A percentile compares a stretch with the other conserved stretches of the same genome.
These are phyloP conservation scores for Hippoglossus stenolepis DNA, from an alignment of 2,113 vertebrate genomes.

Conservation along the genomic window DNA sequence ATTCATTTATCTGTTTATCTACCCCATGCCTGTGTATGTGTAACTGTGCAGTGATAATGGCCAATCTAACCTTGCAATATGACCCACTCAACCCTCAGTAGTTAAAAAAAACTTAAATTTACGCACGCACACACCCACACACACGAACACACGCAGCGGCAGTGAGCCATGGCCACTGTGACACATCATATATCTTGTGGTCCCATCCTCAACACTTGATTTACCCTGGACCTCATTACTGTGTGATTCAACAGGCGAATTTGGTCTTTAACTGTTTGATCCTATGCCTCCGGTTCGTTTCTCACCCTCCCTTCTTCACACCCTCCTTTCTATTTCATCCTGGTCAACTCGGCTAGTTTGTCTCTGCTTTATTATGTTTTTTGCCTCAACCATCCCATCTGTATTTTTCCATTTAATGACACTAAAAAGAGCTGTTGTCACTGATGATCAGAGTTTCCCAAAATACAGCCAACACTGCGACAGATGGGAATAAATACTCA, in stretches of 20 bases:
- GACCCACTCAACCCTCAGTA: constrained; percentile 56
- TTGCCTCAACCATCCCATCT: background rate
- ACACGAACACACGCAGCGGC: constrained; percentile 14
- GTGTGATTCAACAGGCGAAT: constrained; percentile 45
- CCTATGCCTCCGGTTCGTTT: too few species aligned
- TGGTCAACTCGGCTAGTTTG: background rate
- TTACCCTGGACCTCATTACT: constrained; percentile 57
- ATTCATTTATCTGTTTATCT: constrained; percentile 57
- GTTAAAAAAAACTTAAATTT: background rate
- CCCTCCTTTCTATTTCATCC: background rate
- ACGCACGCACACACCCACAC: constrained; percentile 2
- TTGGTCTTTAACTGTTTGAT: constrained; percentile 9
- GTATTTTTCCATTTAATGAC: background rate
- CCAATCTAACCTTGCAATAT: constrained; percentile 58
- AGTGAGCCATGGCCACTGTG: constrained; percentile 23
- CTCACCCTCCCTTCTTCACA: background rate
- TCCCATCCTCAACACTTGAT: constrained; percentile 53
- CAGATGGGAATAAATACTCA: too few species aligned
- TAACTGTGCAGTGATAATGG: constrained; percentile 35
- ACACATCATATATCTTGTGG: constrained; percentile 50
- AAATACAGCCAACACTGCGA: background rate
- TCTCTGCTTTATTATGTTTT: background rate
- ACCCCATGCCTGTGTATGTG: constrained; percentile 13
- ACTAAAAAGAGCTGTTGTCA: background rate
- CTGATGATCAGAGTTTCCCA: background rate